A percentile compares a stretch with the other conserved stretches of the same genome.
Conservation (phyloP, 2,888 invertebrate genomes). For the Pterobdella sp. region DNA sequence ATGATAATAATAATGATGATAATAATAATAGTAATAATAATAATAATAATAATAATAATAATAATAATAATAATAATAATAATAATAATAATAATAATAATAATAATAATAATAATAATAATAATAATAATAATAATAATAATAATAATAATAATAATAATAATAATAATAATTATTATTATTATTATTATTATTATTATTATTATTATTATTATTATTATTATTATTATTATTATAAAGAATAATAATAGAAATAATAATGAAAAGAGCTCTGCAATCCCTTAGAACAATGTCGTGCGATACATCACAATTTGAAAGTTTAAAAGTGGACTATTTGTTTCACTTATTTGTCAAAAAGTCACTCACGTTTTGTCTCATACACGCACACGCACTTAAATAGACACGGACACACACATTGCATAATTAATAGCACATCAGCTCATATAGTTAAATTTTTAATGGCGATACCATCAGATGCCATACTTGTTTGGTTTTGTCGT, state of each 20-base stretch:
- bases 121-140: constrained; percentile 13
- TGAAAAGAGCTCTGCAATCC: background rate
- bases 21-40: constrained; percentile 10
- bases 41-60: constrained; percentile 15
- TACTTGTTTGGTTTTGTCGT: too few species aligned
- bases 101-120: constrained; percentile 12
- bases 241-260: background rate
- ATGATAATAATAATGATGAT: constrained; percentile 1
- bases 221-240: background rate
- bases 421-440: too few species aligned
- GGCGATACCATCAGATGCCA: too few species aligned
- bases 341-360: too few species aligned
- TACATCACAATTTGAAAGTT: background rate
- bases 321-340: too few species aligned
- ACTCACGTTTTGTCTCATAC: background rate
- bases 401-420: constrained; percentile 5
- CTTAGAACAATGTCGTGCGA: background rate
- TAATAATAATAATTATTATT: constrained; percentile 6
- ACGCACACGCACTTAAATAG: background rate
- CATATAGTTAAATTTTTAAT: too few species aligned
- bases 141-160: constrained; percentile 10
- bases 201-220: background rate
- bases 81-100: constrained; percentile 3
- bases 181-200: constrained; percentile 9
- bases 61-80: constrained; percentile 7